phyloP scores from a whole-genome alignment of 2,888 invertebrate species.

The Oscheius sp. region DNA sequence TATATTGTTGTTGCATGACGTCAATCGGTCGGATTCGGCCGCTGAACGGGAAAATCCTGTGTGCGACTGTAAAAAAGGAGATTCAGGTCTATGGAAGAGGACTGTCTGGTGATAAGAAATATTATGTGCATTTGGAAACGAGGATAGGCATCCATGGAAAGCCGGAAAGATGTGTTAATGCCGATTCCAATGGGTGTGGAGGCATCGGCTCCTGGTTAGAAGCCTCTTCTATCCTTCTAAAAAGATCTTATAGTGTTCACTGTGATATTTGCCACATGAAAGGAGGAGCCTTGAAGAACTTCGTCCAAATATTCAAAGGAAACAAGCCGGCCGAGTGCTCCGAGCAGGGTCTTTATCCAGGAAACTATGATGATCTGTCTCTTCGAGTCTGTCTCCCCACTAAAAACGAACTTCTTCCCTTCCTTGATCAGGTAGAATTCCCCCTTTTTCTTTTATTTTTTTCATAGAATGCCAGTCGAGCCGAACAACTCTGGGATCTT shows the following conservation, averaged over 20 bases:
- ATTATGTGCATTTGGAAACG: slow-evolving; percentile 69
- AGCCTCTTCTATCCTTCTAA: background rate
- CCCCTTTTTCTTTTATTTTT: background rate
- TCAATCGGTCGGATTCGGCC: slow-evolving; percentile 12
- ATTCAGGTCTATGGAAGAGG: slow-evolving; percentile 34
- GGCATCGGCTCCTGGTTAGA: slow-evolving; percentile 69
- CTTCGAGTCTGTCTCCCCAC: slow-evolving; percentile 68
- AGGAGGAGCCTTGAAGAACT: slow-evolving; percentile 65
- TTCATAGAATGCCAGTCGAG: slow-evolving; percentile 62
- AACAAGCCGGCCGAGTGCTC: slow-evolving; percentile 67
- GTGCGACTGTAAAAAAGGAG: slow-evolving; percentile 15
- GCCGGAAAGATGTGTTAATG: slow-evolving; percentile 69
- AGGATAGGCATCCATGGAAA: slow-evolving; percentile 69
- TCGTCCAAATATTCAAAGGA: slow-evolving; percentile 68
- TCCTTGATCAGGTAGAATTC: slow-evolving; percentile 61
- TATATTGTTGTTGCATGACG: slow-evolving; percentile 8
- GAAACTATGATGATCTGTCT: slow-evolving; percentile 66
- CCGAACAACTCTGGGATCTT: slow-evolving; percentile 69
- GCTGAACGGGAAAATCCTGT: slow-evolving; percentile 22
- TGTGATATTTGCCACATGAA: slow-evolving; percentile 68
- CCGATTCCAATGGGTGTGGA: slow-evolving; percentile 67
- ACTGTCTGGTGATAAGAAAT: slow-evolving; percentile 63
- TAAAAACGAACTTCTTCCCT: slow-evolving; percentile 68
- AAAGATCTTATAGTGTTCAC: slow-evolving; percentile 49
- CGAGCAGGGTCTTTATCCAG: slow-evolving; percentile 57